Percentiles rank a stretch among this genome's conserved stretches.
Evolutionary conservation across 2,113 vertebrate genomes (phyloP).

Genomic region (Myrmecobius fasciatus): DNA sequence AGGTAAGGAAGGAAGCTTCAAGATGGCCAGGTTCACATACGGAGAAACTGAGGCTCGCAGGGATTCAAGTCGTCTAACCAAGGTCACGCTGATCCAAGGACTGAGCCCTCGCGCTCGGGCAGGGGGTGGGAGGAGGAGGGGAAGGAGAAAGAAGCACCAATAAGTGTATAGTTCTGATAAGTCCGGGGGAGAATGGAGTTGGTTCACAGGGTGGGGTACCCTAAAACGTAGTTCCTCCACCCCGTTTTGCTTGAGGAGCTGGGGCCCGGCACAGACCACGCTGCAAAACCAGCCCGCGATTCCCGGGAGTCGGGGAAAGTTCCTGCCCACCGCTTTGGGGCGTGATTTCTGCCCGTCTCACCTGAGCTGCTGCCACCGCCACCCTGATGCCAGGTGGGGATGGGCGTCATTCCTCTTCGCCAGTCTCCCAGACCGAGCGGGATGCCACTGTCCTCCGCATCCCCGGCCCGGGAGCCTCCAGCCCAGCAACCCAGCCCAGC

Average conservation of each 20-base stretch:
- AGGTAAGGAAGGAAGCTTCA: neutral
- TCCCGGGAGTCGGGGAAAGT: neutral
- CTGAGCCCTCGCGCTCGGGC: neutral
- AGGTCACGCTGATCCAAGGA: neutral
- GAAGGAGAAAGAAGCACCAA: neutral
- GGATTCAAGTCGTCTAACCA: neutral
- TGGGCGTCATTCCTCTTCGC: neutral
- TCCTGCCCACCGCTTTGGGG: neutral
- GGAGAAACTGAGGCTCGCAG: neutral
- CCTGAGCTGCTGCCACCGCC: neutral
- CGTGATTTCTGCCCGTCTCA: neutral
- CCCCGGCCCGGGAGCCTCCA: neutral
- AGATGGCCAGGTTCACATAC: neutral
- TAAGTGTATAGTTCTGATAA: neutral
- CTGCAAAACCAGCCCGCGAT: neutral
- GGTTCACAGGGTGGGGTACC: neutral
- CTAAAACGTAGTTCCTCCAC: neutral
- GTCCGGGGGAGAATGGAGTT: neutral
- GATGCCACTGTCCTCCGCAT: neutral
- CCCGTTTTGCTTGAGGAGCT: neutral
- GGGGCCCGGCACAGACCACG: neutral
- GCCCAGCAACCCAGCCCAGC: slow-evolving; percentile 56
- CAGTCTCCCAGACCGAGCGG: neutral
- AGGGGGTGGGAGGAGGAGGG: no score
- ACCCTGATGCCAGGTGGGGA: neutral